These are phyloP conservation scores for Megaceryle torquata DNA, from an alignment of 2,113 vertebrate genomes.

Conservation along the genomic window DNA sequence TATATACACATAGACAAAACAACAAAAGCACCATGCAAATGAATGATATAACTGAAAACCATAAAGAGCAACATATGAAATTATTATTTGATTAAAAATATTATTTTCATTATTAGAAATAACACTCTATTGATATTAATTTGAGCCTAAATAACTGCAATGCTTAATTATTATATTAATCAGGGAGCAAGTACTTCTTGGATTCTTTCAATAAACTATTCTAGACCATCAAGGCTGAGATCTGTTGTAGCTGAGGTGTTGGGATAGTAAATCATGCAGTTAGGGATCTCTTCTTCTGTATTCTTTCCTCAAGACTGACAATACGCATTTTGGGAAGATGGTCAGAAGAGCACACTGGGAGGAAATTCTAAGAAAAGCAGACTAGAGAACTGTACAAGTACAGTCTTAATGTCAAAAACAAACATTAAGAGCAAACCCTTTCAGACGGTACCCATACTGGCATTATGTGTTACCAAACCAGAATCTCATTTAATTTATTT, in stretches of 20 bases:
- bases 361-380: neutral
- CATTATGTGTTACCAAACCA: slow-evolving; percentile 8
- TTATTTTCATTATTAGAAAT: neutral
- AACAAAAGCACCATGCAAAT: neutral
- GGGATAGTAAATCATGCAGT: neutral
- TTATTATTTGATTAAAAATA: neutral
- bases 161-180: neutral
- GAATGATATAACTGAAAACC: neutral
- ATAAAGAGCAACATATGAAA: neutral
- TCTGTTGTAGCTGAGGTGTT: neutral
- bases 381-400: neutral
- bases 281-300: neutral
- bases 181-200: neutral
- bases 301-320: neutral
- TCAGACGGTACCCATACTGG: neutral
- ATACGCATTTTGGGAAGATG: neutral
- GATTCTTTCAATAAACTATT: neutral
- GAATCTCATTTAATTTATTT: slow-evolving; percentile 35
- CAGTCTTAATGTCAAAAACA: neutral
- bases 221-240: neutral
- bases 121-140: neutral
- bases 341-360: neutral
- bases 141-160: neutral
- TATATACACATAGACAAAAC: neutral
- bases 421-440: neutral